phyloP scores from a whole-genome alignment of 2,888 invertebrate genomes.

The Coronaproctus castanopsis region DNA sequence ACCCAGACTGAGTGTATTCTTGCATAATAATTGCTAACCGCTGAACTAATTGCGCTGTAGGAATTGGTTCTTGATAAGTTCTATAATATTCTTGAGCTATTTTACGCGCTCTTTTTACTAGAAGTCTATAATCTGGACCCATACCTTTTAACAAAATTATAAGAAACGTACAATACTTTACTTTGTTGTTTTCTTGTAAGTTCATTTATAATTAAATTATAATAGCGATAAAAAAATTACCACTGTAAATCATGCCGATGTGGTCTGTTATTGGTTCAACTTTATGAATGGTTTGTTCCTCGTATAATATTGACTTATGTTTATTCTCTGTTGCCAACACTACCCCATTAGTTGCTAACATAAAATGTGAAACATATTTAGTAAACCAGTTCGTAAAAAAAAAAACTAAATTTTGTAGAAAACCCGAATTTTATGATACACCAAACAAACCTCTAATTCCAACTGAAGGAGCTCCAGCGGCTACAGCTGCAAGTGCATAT shows the following conservation, averaged over 20 bases:
- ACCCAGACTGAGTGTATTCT: conserved; percentile 98
- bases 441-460: conserved; percentile 98
- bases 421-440: too few relatives aligned
- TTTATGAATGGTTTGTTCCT: conserved; percentile 91
- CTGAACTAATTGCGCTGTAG: conserved; percentile 89
- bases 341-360: conserved; percentile 81
- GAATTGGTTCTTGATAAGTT: conserved; percentile 84
- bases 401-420: background rate
- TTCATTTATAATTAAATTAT: background rate
- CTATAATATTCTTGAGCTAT: conserved; percentile 86
- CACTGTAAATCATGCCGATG: conserved; percentile 93
- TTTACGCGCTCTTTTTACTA: conserved; percentile 80
- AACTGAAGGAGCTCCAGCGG: conserved; percentile 94
- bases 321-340: conserved; percentile 98
- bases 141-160: conserved; percentile 38
- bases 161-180: background rate
- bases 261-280: conserved; percentile 90
- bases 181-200: background rate
- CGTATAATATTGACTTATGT: conserved; percentile 86
- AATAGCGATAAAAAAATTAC: conserved; percentile 26
- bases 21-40: conserved; percentile 95
- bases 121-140: conserved; percentile 76
- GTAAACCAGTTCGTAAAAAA: background rate
- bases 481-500: conserved; percentile 96
- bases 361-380: background rate